A percentile compares a stretch with the other conserved stretches of the same genome.
Conservation (phyloP, 2,888 invertebrate species). For the Halocaridina rubra region DNA sequence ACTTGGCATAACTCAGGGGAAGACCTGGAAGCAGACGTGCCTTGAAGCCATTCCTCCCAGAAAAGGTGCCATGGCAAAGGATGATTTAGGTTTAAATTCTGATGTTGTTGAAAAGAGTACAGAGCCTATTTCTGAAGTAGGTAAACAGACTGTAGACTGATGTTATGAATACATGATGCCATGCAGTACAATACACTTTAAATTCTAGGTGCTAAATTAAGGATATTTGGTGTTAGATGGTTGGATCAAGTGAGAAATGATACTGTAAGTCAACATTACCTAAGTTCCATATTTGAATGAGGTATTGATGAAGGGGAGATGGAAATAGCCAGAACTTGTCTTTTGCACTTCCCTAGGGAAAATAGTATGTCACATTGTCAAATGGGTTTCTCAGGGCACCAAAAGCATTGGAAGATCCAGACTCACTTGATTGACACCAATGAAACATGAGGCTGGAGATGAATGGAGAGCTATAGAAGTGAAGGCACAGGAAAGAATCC, state of each 20-base stretch:
- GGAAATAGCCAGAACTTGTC: not conserved
- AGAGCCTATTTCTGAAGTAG: too few species aligned
- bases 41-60: conserved; percentile 81
- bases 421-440: not conserved
- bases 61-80: conserved; percentile 74
- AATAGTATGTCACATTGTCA: too few species aligned
- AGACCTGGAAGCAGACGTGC: conserved; percentile 83
- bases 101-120: too few species aligned
- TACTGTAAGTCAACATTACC: not conserved
- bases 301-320: not conserved
- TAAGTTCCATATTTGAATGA: not conserved
- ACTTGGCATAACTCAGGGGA: conserved; percentile 80
- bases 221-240: too few species aligned
- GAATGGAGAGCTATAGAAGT: not conserved
- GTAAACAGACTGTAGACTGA: too few species aligned
- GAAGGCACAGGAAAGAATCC: not conserved
- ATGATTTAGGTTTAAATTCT: too few species aligned
- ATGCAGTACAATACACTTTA: too few species aligned
- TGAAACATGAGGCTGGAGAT: not conserved
- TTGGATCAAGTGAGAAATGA: not conserved
- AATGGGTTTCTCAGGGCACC: not conserved
- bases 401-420: not conserved
- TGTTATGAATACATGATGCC: too few species aligned
- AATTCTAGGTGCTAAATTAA: too few species aligned
- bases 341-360: not conserved